Evolutionary conservation across 2,888 invertebrate genomes (phyloP).

Genomic region (Tenthredo distinguenda): DNA sequence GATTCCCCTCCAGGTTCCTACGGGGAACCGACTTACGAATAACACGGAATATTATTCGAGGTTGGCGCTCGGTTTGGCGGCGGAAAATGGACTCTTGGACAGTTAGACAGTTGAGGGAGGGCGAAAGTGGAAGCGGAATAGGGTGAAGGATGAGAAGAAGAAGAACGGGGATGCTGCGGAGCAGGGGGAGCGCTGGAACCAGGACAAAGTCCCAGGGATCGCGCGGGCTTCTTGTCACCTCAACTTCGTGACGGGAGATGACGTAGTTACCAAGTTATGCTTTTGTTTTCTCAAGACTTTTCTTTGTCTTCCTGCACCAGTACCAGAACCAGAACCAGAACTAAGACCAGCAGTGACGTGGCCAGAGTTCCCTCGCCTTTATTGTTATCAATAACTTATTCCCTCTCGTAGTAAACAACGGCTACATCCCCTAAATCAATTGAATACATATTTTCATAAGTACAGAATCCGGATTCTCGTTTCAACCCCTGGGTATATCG

Average conservation of each 20-base stretch:
- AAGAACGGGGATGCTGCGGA: neutral
- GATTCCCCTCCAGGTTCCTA: neutral
- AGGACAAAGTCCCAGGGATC: slow-evolving; percentile 26
- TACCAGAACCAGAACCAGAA: neutral
- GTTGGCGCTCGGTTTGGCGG: neutral
- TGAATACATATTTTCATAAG: neutral
- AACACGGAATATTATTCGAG: slow-evolving; percentile 34
- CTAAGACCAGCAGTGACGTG: neutral
- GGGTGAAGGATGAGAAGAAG: neutral
- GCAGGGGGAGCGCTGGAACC: neutral
- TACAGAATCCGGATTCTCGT: no score
- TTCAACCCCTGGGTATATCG: neutral
- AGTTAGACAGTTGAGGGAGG: slow-evolving; percentile 47
- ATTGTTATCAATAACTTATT: neutral
- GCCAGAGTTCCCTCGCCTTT: neutral
- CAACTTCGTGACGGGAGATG: slow-evolving; percentile 43
- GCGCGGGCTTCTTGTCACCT: slow-evolving; percentile 41
- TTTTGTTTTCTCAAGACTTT: slow-evolving; percentile 32
- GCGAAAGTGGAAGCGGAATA: slow-evolving; percentile 22
- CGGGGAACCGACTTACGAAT: neutral
- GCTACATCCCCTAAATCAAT: neutral
- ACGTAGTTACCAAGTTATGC: slow-evolving; percentile 44
- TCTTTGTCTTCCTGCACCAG: neutral
- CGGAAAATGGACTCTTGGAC: slow-evolving; percentile 48
- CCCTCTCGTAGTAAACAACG: neutral